A percentile compares a stretch with the other conserved stretches of the same genome.
These are phyloP conservation scores for Linnaemya vulpina DNA, from an alignment of 2,888 invertebrate genomes.

Conservation along the genomic window DNA sequence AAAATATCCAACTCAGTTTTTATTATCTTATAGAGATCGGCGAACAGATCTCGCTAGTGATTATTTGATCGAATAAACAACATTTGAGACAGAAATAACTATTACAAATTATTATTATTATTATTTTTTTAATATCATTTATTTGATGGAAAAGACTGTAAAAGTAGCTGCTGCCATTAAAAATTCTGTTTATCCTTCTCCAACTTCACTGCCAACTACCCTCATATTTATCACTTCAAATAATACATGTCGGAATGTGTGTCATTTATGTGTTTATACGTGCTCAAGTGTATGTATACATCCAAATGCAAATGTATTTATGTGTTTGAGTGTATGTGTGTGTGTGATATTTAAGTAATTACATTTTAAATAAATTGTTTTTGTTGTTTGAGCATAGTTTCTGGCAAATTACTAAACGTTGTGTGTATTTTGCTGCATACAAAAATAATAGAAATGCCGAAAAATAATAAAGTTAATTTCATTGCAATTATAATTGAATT, in stretches of 20 bases:
- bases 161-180: background rate
- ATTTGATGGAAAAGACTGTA: too few species aligned
- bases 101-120: too few species aligned
- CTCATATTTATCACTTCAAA: too few species aligned
- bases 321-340: background rate
- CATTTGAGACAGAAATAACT: too few species aligned
- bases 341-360: conserved; percentile 63
- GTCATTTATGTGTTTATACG: background rate
- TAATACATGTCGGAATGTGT: too few species aligned
- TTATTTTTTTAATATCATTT: too few species aligned
- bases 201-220: too few species aligned
- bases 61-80: too few species aligned
- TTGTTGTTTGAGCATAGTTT: conserved; percentile 62
- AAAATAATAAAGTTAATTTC: conserved; percentile 65
- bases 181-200: too few species aligned
- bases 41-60: too few species aligned
- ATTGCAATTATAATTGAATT: conserved; percentile 71
- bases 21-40: too few species aligned
- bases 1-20: too few species aligned
- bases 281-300: conserved; percentile 11
- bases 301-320: background rate
- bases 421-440: conserved; percentile 28
- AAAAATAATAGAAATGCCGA: conserved; percentile 48
- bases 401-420: conserved; percentile 54
- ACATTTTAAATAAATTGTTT: conserved; percentile 70